Base-by-base conservation (phyloP, 2,797 vertebrate genomes). In the Pipistrellus pipistrellus region DNA sequence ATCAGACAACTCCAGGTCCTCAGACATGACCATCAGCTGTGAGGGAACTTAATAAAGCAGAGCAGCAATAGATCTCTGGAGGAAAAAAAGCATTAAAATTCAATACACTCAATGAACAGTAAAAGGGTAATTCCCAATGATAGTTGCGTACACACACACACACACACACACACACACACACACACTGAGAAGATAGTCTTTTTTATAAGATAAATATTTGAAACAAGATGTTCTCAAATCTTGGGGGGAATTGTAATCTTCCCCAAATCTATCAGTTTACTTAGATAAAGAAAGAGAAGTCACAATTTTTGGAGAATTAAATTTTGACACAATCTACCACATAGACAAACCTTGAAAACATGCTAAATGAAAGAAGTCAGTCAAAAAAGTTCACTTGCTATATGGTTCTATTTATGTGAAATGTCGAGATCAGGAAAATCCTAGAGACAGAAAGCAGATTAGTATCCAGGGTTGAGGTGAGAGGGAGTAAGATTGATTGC, bases 121-220 rank as follows among this genome's bases (percentile, higher is more conserved):
- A 69, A 94, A 66, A 93, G 23, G 23, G n/a, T 78, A 94, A 69
- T 81, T 69, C 23, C 32, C 30, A 91, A 53, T 69, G 48, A 73
- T 2, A 4, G 23, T 51, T 51, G 48, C 17, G 6, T 14, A 17
- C 5, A 17, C 51, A 20, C 51, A 15, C 11, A 27, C n/a, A 44
- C 17, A 69, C 20, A 44, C 30, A 69, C 27, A 18, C 17, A 21
- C 27, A 44, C 17, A 27, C 30, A 41, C 8, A 23, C 10, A 30
- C 8, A 59, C 4, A 18, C 14, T 17, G 3, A 41, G 18, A 18
- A 88, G 48, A 53, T 32, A 77, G 10, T 1, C 10, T 15, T 44
- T 46, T 48, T 38, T 14, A 62, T 20, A 9, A 87, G 76, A 51
- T 68, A 17, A 75, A 68, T 10, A 38, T 25, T 80, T 75, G 27